Evolutionary conservation across 2,888 invertebrate genomes (phyloP).

Genomic region (Luperina testacea): DNA sequence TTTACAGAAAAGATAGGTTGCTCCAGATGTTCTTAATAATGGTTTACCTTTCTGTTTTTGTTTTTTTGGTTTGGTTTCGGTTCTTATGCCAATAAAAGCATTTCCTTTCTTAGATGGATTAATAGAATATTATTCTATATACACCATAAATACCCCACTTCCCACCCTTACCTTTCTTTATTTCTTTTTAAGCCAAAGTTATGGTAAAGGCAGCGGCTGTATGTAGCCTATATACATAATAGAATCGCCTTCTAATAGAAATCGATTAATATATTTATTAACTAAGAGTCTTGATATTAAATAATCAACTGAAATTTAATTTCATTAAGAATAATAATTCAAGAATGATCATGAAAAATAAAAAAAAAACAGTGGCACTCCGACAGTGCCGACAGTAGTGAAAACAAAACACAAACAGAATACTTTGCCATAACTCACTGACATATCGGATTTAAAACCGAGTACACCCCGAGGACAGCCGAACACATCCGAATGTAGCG

Average conservation of each 20-base stretch:
- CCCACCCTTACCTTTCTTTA: not conserved
- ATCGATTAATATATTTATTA: not conserved
- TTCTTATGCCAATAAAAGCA: not conserved
- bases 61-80: not conserved
- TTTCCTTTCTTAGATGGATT: not conserved
- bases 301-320: no score
- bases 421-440: no score
- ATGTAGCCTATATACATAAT: not conserved
- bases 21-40: no score
- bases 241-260: no score
- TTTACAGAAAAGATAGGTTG: no score
- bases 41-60: not conserved
- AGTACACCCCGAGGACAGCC: no score
- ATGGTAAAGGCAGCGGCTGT: not conserved
- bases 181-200: not conserved
- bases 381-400: no score
- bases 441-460: no score
- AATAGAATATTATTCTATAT: no score
- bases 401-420: no score
- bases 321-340: not conserved
- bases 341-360: not conserved
- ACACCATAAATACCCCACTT: no score
- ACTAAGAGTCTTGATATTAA: not conserved
- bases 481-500: no score
- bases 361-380: not conserved